Conservation (phyloP, 2,113 vertebrate genomes). For the Melanocharis versteri region DNA sequence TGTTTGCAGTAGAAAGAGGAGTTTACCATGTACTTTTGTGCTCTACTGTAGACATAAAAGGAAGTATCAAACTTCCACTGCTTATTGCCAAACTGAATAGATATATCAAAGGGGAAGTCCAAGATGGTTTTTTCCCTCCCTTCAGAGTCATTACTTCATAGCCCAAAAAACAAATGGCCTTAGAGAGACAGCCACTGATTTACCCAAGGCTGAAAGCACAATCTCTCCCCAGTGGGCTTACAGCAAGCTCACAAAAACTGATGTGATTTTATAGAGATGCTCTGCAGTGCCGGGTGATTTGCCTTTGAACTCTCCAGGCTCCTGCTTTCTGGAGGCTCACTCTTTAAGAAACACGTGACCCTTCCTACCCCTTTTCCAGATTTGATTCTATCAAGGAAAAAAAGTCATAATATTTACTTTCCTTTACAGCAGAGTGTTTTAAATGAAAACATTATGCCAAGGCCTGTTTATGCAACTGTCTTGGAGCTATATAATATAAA, state of each 20-base stretch:
- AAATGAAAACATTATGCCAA: neutral
- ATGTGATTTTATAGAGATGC: neutral
- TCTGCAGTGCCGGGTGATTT: neutral
- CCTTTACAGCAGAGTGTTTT: neutral
- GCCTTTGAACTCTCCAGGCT: neutral
- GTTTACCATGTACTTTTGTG: conserved; percentile 45
- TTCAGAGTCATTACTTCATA: neutral
- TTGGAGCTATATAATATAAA: neutral
- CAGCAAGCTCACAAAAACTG: neutral
- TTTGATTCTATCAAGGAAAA: neutral
- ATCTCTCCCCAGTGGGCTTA: neutral
- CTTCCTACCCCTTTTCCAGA: neutral
- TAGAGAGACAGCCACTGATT: neutral
- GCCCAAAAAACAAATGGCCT: neutral
- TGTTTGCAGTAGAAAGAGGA: conserved; percentile 18
- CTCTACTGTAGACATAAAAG: conserved; percentile 46
- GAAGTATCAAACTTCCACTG: conserved; percentile 57
- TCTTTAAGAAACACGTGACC: neutral
- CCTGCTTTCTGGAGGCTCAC: neutral
- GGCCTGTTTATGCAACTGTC: neutral
- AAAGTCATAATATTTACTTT: neutral
- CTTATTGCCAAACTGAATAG: conserved; percentile 43
- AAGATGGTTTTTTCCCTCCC: neutral
- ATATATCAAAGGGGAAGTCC: conserved; percentile 52
- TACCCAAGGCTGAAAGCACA: neutral